Evolutionary conservation across 2,888 invertebrate genomes (phyloP), one percentile per base, ranked within the genome.

Genomic region (Melanargia galathea): DNA sequence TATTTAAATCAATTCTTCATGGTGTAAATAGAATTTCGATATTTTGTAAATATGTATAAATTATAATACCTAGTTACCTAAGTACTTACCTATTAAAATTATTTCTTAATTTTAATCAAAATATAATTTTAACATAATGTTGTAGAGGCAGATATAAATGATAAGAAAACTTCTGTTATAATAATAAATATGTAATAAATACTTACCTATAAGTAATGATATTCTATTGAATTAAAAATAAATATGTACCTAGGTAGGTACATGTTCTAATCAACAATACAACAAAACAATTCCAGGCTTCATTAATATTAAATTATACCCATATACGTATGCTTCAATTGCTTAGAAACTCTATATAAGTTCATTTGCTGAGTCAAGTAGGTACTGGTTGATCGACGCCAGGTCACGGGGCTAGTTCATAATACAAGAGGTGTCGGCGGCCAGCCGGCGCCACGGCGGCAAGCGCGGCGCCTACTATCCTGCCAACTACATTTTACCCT

Each of bases 371-470:
- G 82, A 86, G 84, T 87, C 84, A 87, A 89, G 87, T n/a, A n/a
- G n/a, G n/a, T 86, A 84, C 82, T 80, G 86, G 86, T 87, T 87
- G 89, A 88, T 88, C 87, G 86, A 84, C 84, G 88, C 80, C 89
- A 80, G 90, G 90, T 90, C 88, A 87, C 86, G 83, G 78, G 87
- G 85, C 89, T 90, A 89, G 90, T 89, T 83, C 88, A 90, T 89
- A 90, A 89, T 88, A 89, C 88, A 88, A 87, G 87, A 90, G 88
- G 90, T 88, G 90, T 86, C 81, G 84, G 87, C 90, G 90, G 87
- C 90, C 77, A 80, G 87, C 81, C 87, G 90, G 90, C 90, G 90
- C 90, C 90, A 89, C 76, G 82, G 84, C 82, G 86, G 84, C 83
- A 86, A 83, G 70, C 76, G 79, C 82, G 90, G 90, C 90, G 90